These are phyloP conservation scores for Wasmannia auropunctata DNA, from an alignment of 1,140 invertebrate genomes.

Conservation along the genomic window DNA sequence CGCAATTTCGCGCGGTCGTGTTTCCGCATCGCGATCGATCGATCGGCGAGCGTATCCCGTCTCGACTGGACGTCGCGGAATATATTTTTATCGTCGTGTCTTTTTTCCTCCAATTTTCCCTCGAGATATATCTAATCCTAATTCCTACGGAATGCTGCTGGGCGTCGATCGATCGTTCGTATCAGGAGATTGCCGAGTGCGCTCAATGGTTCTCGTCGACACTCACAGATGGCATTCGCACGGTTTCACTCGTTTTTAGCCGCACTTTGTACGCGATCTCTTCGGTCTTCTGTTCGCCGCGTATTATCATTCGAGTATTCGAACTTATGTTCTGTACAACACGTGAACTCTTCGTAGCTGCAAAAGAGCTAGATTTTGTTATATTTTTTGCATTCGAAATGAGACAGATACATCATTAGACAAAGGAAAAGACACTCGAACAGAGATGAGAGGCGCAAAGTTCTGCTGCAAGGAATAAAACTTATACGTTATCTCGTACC, in stretches of 20 bases:
- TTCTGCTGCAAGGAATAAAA: too few species aligned
- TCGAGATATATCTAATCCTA: neutral
- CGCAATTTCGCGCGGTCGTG: conserved; percentile 4
- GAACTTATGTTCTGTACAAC: too few species aligned
- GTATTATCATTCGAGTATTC: too few species aligned
- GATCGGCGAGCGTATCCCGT: neutral
- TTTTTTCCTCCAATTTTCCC: neutral
- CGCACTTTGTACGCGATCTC: neutral
- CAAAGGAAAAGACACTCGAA: too few species aligned
- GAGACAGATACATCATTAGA: too few species aligned
- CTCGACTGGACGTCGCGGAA: neutral
- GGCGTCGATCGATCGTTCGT: conserved; percentile 34
- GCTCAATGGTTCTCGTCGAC: conserved; percentile 17
- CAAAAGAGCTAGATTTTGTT: too few species aligned
- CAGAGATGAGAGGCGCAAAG: too few species aligned
- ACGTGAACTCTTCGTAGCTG: too few species aligned
- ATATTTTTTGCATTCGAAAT: too few species aligned
- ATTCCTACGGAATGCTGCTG: neutral
- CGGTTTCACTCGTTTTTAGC: conserved; percentile 12
- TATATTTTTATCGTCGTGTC: neutral
- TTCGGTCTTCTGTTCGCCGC: too few species aligned
- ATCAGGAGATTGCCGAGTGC: conserved; percentile 64
- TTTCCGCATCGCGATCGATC: neutral
- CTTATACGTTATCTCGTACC: too few species aligned
- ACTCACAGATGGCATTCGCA: conserved; percentile 78